phyloP scores from a whole-genome alignment of 2,113 vertebrate species.

The Anolis carolinensis region DNA sequence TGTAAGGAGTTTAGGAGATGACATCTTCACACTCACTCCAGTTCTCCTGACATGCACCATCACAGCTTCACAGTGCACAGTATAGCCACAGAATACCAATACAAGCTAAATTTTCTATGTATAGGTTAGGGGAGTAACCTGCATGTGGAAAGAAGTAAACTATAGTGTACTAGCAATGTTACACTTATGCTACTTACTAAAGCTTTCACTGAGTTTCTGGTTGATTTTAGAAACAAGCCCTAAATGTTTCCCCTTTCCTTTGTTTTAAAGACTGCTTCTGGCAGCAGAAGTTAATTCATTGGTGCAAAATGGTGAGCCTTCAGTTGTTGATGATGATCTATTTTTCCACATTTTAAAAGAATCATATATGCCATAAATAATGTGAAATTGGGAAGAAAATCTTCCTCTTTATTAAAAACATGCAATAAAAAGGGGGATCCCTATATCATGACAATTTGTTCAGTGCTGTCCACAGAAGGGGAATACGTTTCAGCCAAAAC shows the following conservation, averaged over 20 bases:
- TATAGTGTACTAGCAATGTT: too few species aligned
- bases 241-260: not conserved
- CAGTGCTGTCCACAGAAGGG: constrained; percentile 35
- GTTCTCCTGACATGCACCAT: not conserved
- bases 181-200: not conserved
- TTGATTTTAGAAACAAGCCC: not conserved
- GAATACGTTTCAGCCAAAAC: constrained; percentile 43
- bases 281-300: constrained; percentile 42
- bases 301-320: constrained; percentile 28
- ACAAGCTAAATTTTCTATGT: not conserved
- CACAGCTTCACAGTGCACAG: not conserved
- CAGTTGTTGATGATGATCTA: not conserved
- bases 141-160: too few species aligned
- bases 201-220: not conserved
- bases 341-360: not conserved
- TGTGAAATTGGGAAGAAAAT: not conserved
- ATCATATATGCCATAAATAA: not conserved
- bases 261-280: not conserved
- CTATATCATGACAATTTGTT: constrained; percentile 35
- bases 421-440: constrained; percentile 3
- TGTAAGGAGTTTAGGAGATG: not conserved
- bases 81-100: not conserved
- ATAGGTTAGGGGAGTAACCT: too few species aligned
- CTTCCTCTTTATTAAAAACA: constrained; percentile 29
- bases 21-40: not conserved